Conservation (phyloP, 2,797 vertebrate species). For the Pipistrellus nathusii region DNA sequence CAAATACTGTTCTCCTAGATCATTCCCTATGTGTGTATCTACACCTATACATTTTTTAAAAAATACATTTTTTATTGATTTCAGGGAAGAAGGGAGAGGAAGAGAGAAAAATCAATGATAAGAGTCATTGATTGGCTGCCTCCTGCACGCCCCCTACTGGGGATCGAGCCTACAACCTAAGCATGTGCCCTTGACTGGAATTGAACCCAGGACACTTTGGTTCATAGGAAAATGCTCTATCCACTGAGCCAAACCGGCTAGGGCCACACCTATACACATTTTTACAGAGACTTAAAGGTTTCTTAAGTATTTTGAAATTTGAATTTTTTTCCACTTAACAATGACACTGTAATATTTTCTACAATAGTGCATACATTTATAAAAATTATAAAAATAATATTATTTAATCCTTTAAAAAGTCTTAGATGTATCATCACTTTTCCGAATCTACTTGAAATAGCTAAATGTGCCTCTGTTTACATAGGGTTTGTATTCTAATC, state of each 20-base stretch:
- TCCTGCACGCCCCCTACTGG: no score
- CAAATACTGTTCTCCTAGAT: neutral
- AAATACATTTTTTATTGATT: no score
- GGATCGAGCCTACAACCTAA: no score
- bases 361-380: neutral
- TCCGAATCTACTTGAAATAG: slow-evolving; percentile 1
- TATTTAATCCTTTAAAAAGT: slow-evolving; percentile 4
- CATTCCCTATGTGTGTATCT: neutral
- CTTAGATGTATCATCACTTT: neutral
- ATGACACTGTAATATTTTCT: neutral
- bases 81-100: no score
- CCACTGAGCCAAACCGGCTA: no score
- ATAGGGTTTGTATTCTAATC: neutral
- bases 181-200: no score
- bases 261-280: neutral
- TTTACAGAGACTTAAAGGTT: neutral
- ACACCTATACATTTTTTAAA: neutral
- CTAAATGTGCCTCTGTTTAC: neutral
- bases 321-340: neutral
- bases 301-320: neutral
- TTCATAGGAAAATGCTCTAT: no score
- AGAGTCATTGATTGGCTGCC: no score
- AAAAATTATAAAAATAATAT: slow-evolving; percentile 24
- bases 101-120: no score
- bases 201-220: no score